Evolutionary conservation across 2,113 vertebrate species (phyloP).

Genomic region (Ursus arctos): DNA sequence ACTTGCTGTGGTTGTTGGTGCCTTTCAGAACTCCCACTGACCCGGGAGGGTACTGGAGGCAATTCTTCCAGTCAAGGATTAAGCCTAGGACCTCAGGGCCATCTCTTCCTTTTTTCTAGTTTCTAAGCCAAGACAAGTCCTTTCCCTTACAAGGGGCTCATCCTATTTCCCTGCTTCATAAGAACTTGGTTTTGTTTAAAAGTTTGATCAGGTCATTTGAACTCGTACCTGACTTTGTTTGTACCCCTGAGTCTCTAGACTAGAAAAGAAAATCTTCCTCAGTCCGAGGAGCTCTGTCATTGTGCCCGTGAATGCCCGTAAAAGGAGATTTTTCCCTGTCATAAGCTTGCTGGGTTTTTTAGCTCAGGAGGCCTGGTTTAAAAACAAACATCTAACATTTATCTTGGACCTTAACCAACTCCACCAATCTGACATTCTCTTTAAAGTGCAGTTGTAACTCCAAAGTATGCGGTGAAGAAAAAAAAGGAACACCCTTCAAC

Average conservation of each 20-base stretch:
- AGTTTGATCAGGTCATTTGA: not conserved
- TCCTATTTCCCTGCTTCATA: not conserved
- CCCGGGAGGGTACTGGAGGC: not conserved
- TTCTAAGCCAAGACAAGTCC: not conserved
- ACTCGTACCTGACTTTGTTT: not conserved
- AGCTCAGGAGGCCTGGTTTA: constrained; percentile 61
- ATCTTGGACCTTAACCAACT: constrained; percentile 73
- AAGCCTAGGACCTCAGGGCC: not conserved
- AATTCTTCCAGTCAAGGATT: not conserved
- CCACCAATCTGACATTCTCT: constrained; percentile 68
- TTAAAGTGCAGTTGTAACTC: constrained; percentile 64
- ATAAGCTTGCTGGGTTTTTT: constrained; percentile 11
- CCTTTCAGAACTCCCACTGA: not conserved
- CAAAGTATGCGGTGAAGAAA: constrained; percentile 60
- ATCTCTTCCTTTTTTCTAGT: not conserved
- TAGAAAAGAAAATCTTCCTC: not conserved
- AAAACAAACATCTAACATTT: constrained; percentile 81
- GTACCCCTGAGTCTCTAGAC: not conserved
- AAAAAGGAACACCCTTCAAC: not conserved
- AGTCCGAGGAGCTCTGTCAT: not conserved
- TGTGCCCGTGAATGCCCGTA: constrained; percentile 13
- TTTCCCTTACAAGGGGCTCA: not conserved
- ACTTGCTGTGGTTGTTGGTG: not conserved
- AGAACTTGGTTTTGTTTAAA: constrained; percentile 19
- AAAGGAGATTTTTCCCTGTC: constrained; percentile 43